Base-by-base conservation (phyloP, 1,140 invertebrate species). In the Brachionus angularis region DNA sequence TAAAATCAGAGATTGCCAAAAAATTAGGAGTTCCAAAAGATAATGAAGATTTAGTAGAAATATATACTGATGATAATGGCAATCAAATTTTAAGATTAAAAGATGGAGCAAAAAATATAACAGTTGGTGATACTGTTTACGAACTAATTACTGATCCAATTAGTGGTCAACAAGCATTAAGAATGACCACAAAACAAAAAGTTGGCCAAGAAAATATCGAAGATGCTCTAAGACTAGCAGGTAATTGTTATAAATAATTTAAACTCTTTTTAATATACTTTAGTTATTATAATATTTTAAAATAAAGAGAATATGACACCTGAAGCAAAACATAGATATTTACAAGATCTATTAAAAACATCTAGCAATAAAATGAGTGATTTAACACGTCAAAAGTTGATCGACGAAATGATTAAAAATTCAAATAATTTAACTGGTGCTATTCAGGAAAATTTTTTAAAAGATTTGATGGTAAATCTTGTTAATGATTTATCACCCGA, bases 101-200 rank as follows among this genome's bases (percentile, higher is more conserved):
- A 36, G 18, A 67, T 23, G 62, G 62, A 7, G 62, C 62, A 4
- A 29, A 42, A 21, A 67, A 67, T 34, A 12, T 67, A 8, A 46
- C 42, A 10, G 47, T 67, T 27, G 62, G 62, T 14, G 62, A 67
- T n/a, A 67, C 62, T 3, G 27, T 50, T 12, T 67, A 67, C 42
- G 62, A 67, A 36, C 31, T 67, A 12, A 42, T 67, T 0, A 47
- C 47, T 34, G 62, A 67, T 29, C 29, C 29, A 29, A 33, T 10
- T 16, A 42, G 33, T 16, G 62, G 62, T 1, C 33, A 67, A 14
- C 47, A 67, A 46, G 29, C 33, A 4, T 27, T 67, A 8, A 67
- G 47, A 67, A 67, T 67, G 62, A 67, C 42, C 23, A 67, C 62
- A 1, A 67, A 67, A 25, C 62, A 67, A 67, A 67, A 67, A 29